Evolutionary conservation across 2,888 invertebrate genomes (phyloP), one percentile per base, ranked within the genome.

Genomic region (Drosophila pseudotakahashii): DNA sequence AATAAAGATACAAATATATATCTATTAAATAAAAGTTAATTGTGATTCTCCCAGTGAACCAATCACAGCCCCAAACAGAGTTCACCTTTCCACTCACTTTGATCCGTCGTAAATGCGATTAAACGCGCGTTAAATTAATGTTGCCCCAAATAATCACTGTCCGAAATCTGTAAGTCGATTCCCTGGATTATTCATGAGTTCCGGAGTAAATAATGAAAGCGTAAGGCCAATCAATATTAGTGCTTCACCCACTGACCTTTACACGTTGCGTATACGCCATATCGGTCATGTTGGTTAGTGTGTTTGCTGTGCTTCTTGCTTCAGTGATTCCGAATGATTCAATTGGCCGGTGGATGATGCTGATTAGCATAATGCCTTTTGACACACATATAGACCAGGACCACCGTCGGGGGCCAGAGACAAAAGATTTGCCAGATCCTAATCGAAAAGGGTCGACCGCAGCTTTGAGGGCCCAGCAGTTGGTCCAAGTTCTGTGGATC

Each of bases 361-460:
- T 88, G 88, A 83, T 83, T 83, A 88, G 76, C 82, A 83, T 83
- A 83, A 88, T 76, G 59, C 59, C 51, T 19, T 23, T 50, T n/a
- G 68, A 34, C 72, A 64, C 74, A 76, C 71, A 87, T 77, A 79
- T 76, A 70, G 66, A 71, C 70, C 54, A 34, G 19, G 19, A 19
- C 7, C 26, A 26, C 63, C 61, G 34, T 51, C 48, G 32, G 63
- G 11, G 19, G 11, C 11, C 11, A 6, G 63, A 50, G 42, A 36
- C 54, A 44, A 57, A 45, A 41, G 41, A 55, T 16, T 52, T 39
- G 26, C 54, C 23, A 66, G 55, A 42, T 58, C 72, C 61, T 72
- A 74, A 67, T 73, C 73, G 73, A 73, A 85, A 88, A 82, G 76
- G 82, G 79, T 77, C 85, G 77, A 81, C 87, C 84, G 53, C 81